Conservation (phyloP, 2,797 vertebrate genomes). For the Phoebastria nigripes region DNA sequence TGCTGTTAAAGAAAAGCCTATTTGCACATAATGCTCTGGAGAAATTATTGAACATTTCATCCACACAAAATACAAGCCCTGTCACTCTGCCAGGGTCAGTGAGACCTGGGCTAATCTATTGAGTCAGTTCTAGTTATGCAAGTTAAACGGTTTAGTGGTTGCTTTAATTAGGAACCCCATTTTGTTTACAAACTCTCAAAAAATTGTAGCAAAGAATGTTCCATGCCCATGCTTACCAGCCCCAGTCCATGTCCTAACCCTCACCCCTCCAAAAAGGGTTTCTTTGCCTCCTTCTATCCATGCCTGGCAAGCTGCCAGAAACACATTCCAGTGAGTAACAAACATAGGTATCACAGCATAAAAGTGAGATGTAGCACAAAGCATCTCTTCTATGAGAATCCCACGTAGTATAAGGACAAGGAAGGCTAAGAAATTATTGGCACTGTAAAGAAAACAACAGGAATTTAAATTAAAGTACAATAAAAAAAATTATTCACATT, state of each 20-base stretch:
- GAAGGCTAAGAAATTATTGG: not conserved
- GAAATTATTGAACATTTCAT: constrained; percentile 59
- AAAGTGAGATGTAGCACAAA: not conserved
- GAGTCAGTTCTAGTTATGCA: constrained; percentile 46
- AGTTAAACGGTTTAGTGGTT: constrained; percentile 56
- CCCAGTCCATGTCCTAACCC: not conserved
- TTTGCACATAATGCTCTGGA: constrained; percentile 48
- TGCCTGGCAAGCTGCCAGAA: not conserved
- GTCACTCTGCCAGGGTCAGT: constrained; percentile 62
- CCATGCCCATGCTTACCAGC: not conserved
- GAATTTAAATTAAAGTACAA: constrained; percentile 30
- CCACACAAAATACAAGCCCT: constrained; percentile 33
- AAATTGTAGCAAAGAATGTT: constrained; percentile 23
- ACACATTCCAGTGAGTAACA: not conserved
- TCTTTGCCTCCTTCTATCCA: not conserved
- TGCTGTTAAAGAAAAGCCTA: constrained; percentile 61
- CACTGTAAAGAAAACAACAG: constrained; percentile 33
- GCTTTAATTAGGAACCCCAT: constrained; percentile 43
- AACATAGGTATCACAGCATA: not conserved
- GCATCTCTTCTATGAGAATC: not conserved
- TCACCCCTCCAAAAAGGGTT: not conserved
- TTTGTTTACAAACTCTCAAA: constrained; percentile 36
- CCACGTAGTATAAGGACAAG: not conserved
- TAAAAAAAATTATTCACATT: constrained; percentile 10
- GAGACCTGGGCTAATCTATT: constrained; percentile 50